These are phyloP conservation scores for Phoenicopterus ruber DNA, from an alignment of 2,113 vertebrate species.

Conservation along the genomic window DNA sequence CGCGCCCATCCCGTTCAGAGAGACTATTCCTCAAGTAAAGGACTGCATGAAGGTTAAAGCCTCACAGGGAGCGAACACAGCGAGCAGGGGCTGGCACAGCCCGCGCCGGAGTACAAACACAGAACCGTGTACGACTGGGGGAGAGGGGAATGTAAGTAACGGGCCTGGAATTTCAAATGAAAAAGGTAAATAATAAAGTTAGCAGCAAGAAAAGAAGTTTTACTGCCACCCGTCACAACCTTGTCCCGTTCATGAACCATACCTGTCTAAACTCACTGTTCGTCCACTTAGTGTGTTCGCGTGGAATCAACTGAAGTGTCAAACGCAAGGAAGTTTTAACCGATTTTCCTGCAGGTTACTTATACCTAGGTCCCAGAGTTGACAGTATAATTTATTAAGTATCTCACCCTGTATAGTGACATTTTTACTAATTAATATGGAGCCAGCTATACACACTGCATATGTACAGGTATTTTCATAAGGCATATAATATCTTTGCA, in stretches of 20 bases:
- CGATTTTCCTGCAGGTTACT: background rate
- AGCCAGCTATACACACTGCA: slow-evolving; percentile 77
- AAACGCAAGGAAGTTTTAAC: background rate
- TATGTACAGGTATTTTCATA: slow-evolving; percentile 81
- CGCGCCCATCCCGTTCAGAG: fast-evolving
- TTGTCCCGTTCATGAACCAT: background rate
- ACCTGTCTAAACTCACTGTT: background rate
- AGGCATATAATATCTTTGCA: slow-evolving; percentile 82
- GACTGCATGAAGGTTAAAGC: background rate
- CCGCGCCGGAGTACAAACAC: background rate
- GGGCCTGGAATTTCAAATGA: background rate
- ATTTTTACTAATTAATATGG: slow-evolving; percentile 69
- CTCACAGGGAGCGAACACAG: fast-evolving
- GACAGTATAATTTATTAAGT: slow-evolving; percentile 57
- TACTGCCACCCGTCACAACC: slow-evolving; percentile 38
- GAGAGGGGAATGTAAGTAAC: background rate
- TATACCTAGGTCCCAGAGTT: slow-evolving; percentile 54
- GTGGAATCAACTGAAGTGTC: background rate
- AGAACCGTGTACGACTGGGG: background rate
- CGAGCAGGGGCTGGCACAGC: background rate
- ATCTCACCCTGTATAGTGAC: slow-evolving; percentile 64
- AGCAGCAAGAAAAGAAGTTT: slow-evolving; percentile 25
- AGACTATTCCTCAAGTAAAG: background rate
- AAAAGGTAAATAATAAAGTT: background rate
- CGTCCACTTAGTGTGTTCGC: background rate